These are phyloP conservation scores for Heteractis magnifica DNA, from an alignment of 92 coral and sea anemone species.

Conservation along the genomic window DNA sequence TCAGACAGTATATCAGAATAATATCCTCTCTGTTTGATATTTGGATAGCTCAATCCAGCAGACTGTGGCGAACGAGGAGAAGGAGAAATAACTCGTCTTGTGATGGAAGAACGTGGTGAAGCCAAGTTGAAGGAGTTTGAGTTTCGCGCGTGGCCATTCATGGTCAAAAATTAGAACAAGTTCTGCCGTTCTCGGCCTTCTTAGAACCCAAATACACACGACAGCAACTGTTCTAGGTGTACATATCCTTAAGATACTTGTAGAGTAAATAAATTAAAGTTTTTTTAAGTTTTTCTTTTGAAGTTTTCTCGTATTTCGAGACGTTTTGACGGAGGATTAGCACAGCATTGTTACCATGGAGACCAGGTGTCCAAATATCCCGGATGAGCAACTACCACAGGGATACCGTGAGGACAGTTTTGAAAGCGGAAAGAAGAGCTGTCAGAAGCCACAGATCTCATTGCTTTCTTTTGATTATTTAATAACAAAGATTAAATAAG, in stretches of 20 bases:
- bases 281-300: not conserved
- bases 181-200: slow-evolving; percentile 21
- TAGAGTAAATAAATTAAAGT: not conserved
- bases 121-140: slow-evolving; percentile 37
- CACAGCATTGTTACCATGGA: slow-evolving; percentile 27
- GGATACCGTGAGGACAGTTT: too few species aligned
- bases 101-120: slow-evolving; percentile 33
- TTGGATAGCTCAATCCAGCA: slow-evolving; percentile 71
- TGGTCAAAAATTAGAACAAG: slow-evolving; percentile 32
- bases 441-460: too few species aligned
- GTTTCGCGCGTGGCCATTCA: slow-evolving; percentile 70
- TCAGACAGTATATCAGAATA: slow-evolving; percentile 91
- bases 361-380: slow-evolving; percentile 41
- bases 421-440: too few species aligned
- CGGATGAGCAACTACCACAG: slow-evolving; percentile 24
- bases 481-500: too few species aligned
- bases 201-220: not conserved
- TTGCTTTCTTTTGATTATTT: too few species aligned
- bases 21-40: slow-evolving; percentile 88
- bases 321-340: slow-evolving; percentile 28
- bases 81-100: slow-evolving; percentile 47
- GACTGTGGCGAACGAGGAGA: slow-evolving; percentile 74
- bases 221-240: not conserved
- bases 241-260: not conserved
- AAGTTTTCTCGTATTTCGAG: not conserved